Evolutionary conservation across 2,113 vertebrate genomes (phyloP).

Genomic region (Sphaerodactylus townsendi): DNA sequence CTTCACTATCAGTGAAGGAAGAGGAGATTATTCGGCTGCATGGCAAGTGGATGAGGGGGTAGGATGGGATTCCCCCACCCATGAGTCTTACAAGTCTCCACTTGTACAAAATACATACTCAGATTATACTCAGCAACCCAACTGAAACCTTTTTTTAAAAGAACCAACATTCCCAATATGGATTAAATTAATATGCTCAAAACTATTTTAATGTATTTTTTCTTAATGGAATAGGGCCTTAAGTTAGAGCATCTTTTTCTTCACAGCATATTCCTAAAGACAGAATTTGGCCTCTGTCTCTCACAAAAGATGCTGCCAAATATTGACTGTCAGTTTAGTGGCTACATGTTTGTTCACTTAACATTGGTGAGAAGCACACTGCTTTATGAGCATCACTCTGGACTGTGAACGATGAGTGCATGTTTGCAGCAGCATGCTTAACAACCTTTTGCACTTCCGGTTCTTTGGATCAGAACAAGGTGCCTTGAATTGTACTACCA

Average conservation of each 20-base stretch:
- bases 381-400: not conserved
- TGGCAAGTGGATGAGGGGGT: no score
- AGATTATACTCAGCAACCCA: no score
- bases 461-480: not conserved
- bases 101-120: no score
- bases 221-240: no score
- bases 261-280: not conserved
- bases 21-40: no score
- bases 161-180: not conserved
- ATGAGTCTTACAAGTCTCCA: no score
- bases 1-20: no score
- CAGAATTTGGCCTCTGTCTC: not conserved
- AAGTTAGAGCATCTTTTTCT: not conserved
- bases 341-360: not conserved
- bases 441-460: not conserved
- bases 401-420: not conserved
- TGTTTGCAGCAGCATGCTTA: not conserved
- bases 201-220: no score
- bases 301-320: not conserved
- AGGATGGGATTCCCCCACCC: no score
- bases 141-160: no score
- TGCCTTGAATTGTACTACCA: not conserved
- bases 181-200: not conserved
- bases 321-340: not conserved
- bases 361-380: not conserved